Percentiles rank a stretch among this genome's conserved stretches.
These are phyloP conservation scores for Calyptommatus sinebrachiatus DNA, from an alignment of 2,113 vertebrate genomes.

Conservation along the genomic window DNA sequence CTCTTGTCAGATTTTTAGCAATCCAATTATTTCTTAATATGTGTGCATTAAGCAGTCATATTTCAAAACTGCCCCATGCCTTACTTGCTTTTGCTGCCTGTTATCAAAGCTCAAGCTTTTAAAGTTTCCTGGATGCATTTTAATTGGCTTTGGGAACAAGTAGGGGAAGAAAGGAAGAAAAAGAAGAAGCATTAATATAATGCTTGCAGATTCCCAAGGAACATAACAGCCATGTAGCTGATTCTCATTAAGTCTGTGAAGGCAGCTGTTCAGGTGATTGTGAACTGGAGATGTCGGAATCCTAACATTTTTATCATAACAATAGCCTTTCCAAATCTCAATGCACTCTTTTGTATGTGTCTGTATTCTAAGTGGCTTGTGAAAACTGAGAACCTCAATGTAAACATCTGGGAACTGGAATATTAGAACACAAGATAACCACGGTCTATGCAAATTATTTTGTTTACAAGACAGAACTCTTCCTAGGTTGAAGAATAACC, in stretches of 20 bases:
- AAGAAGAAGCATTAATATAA: constrained; percentile 60
- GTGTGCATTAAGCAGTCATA: constrained; percentile 64
- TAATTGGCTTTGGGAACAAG: constrained; percentile 73
- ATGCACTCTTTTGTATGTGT: constrained; percentile 13
- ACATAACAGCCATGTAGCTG: constrained; percentile 40
- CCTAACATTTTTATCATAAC: constrained; percentile 11
- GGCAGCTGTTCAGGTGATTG: constrained; percentile 30
- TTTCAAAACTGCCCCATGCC: constrained; percentile 66
- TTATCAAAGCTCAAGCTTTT: constrained; percentile 65
- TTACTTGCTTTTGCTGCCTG: constrained; percentile 64
- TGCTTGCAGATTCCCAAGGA: constrained; percentile 43
- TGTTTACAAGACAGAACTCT: neutral
- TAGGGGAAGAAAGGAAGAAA: constrained; percentile 62
- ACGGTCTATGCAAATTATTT: constrained; percentile 12
- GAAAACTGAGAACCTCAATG: constrained; percentile 40
- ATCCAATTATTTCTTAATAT: constrained; percentile 77
- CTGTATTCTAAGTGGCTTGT: constrained; percentile 21
- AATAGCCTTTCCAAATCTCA: constrained; percentile 33
- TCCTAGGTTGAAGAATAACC: neutral
- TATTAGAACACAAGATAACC: neutral
- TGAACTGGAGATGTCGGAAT: constrained; percentile 29
- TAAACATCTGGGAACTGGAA: constrained; percentile 5
- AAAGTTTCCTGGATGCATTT: constrained; percentile 73
- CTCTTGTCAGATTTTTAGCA: constrained; percentile 64
- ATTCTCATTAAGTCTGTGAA: constrained; percentile 15